phyloP scores from a whole-genome alignment of 2,888 invertebrate genomes.

The Mesorhabditis belari region DNA sequence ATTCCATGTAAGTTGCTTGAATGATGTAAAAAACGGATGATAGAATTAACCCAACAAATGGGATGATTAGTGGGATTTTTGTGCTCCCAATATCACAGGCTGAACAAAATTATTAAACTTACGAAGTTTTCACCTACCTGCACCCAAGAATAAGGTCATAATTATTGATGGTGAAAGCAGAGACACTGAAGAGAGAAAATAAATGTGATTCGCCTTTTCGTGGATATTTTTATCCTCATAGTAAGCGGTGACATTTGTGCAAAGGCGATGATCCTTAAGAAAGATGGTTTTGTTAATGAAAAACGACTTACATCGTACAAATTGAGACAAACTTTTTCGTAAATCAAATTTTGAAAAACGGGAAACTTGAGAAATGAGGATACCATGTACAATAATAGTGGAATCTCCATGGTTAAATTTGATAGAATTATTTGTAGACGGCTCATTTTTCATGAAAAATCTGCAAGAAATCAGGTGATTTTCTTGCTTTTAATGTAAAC shows the following conservation, averaged over 20 bases:
- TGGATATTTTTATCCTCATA: constrained; percentile 50
- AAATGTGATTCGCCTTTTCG: constrained; percentile 52
- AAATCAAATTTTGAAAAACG: constrained; percentile 53
- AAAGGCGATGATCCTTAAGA: constrained; percentile 27
- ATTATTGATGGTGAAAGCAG: constrained; percentile 53
- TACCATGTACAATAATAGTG: constrained; percentile 55
- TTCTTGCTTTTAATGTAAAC: too few relatives aligned
- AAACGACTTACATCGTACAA: constrained; percentile 18
- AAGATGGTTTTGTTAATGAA: not conserved
- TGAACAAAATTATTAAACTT: constrained; percentile 14
- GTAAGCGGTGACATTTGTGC: constrained; percentile 31
- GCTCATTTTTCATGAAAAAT: too few relatives aligned
- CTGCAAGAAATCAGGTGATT: too few relatives aligned
- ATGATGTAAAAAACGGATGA: constrained; percentile 47
- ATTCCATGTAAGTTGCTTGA: constrained; percentile 47
- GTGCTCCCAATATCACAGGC: constrained; percentile 53
- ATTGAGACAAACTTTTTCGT: constrained; percentile 52
- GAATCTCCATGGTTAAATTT: constrained; percentile 55
- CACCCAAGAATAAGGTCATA: constrained; percentile 52
- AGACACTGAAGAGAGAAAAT: constrained; percentile 52
- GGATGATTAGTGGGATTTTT: constrained; percentile 54
- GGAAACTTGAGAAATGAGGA: constrained; percentile 50
- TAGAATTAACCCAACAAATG: constrained; percentile 51
- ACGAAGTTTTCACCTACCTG: constrained; percentile 23
- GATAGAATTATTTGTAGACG: too few relatives aligned